Conservation (phyloP, 2,113 vertebrate genomes). For the rat (Rattus norvegicus) region GRCr8 NC_086020.1:249352001-249352500, state of each 20-base stretch:
- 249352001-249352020: not conserved
- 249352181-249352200: not conserved
- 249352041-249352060: too few relatives aligned
- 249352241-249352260: not conserved
- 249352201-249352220: not conserved
- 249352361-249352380: not conserved
- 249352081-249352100: too few relatives aligned
- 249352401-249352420: not conserved
- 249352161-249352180: not conserved
- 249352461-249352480: not conserved
- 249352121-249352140: not conserved
- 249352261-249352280: not conserved
- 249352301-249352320: not conserved
- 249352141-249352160: not conserved
- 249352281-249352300: not conserved
- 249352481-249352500: not conserved
- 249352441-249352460: not conserved
- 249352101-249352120: not conserved
- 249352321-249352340: not conserved
- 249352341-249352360: not conserved
- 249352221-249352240: not conserved
- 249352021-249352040: not conserved
- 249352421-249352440: not conserved
- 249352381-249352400: not conserved
- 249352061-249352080: too few relatives aligned